These are phyloP conservation scores for Lerema accius DNA, from an alignment of 1,140 invertebrate genomes.

Conservation along the genomic window DNA sequence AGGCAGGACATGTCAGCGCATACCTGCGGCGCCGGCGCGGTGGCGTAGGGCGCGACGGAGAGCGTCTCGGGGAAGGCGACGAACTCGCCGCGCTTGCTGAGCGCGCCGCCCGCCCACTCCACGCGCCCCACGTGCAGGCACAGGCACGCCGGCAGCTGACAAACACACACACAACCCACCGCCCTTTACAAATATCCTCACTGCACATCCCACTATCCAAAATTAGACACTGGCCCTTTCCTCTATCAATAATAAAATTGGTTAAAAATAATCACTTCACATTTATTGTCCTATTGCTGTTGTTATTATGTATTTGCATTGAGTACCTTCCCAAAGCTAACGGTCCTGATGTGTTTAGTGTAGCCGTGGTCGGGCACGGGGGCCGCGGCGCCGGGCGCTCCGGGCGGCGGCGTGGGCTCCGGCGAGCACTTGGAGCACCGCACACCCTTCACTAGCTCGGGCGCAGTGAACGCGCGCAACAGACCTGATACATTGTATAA, in stretches of 20 bases:
- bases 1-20: too few species aligned
- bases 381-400: conserved; percentile 85
- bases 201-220: too few species aligned
- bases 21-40: conserved; percentile 84
- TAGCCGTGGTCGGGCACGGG: conserved; percentile 84
- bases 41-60: conserved; percentile 90
- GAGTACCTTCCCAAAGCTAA: conserved; percentile 94
- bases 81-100: conserved; percentile 92
- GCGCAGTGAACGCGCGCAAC: conserved; percentile 91
- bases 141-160: conserved; percentile 89
- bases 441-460: conserved; percentile 92
- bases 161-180: conserved; percentile 1
- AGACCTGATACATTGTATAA: too few species aligned
- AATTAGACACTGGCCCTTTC: too few species aligned
- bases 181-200: too few species aligned
- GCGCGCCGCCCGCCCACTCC: conserved; percentile 90
- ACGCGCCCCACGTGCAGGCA: conserved; percentile 95
- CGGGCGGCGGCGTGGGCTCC: conserved; percentile 84
- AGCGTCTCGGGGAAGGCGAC: conserved; percentile 94
- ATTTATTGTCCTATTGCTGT: too few species aligned
- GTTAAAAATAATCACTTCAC: too few species aligned
- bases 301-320: too few species aligned
- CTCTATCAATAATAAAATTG: too few species aligned
- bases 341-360: conserved; percentile 89
- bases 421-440: conserved; percentile 91